Conservation (phyloP, 1,140 invertebrate genomes). For the Vollenhovia emeryi region DNA sequence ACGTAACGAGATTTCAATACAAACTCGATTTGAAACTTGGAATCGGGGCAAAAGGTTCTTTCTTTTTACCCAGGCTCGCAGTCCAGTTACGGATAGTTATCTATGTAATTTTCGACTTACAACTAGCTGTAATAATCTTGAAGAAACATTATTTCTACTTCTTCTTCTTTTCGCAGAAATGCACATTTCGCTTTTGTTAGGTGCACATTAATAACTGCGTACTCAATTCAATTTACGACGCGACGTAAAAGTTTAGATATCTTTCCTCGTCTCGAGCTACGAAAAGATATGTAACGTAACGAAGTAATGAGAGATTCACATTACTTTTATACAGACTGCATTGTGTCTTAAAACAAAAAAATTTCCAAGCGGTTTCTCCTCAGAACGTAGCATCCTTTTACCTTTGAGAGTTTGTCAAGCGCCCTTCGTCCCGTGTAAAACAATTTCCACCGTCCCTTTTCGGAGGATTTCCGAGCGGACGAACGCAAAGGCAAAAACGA, state of each 20-base stretch:
- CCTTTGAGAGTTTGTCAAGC: neutral
- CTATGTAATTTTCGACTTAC: neutral
- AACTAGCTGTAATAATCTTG: neutral
- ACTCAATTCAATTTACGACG: neutral
- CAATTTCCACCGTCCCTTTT: conserved; percentile 32
- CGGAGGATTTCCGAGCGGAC: conserved; percentile 8
- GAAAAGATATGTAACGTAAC: neutral
- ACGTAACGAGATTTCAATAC: conserved; percentile 38
- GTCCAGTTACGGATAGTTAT: neutral
- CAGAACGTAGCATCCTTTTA: neutral
- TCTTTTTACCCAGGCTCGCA: neutral
- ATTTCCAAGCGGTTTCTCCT: neutral
- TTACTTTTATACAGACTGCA: neutral
- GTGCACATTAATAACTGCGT: conserved; percentile 19
- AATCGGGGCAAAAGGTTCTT: neutral
- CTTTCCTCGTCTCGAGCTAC: neutral
- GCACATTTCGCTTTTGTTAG: neutral
- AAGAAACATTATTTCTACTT: neutral
- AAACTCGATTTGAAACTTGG: conserved; percentile 8
- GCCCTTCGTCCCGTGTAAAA: neutral
- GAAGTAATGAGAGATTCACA: neutral
- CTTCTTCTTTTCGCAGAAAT: neutral
- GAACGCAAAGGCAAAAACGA: neutral
- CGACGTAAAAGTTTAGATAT: neutral
- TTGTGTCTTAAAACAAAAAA: conserved; percentile 1